A percentile compares a stretch with the other conserved stretches of the same genome.
Conservation (phyloP, 2,113 vertebrate species). For the Leucopsar rothschildi region DNA sequence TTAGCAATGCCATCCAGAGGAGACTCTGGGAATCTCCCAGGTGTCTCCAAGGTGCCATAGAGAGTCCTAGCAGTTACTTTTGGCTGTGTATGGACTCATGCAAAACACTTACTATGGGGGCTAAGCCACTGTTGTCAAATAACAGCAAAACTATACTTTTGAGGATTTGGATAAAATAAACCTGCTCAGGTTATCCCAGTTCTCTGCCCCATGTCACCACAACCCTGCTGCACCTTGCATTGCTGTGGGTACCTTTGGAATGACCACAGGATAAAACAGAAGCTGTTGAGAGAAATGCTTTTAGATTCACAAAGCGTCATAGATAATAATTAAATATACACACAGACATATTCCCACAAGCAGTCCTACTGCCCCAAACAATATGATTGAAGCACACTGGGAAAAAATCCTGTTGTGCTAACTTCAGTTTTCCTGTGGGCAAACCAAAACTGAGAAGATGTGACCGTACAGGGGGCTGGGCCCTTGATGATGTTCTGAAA, state of each 20-base stretch:
- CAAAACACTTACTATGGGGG: background rate
- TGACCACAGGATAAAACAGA: background rate
- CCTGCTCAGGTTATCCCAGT: background rate
- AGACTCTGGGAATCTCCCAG: background rate
- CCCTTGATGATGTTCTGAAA: background rate
- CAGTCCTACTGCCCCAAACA: background rate
- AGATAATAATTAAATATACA: background rate
- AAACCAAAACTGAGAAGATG: background rate
- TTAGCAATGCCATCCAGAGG: background rate
- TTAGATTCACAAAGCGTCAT: background rate
- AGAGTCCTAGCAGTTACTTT: background rate
- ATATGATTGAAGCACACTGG: background rate
- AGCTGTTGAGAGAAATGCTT: background rate
- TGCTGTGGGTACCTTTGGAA: rapidly evolving
- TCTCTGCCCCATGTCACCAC: background rate
- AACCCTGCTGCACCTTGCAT: background rate
- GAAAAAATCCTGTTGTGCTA: background rate
- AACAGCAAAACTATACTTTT: background rate
- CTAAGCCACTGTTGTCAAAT: background rate
- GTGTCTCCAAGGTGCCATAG: background rate
- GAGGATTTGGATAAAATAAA: background rate
- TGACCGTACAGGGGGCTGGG: background rate
- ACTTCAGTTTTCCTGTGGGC: background rate
- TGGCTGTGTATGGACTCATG: no score
- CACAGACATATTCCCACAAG: background rate